Percentiles rank a stretch among this genome's conserved stretches.
Conservation (phyloP, 2,113 vertebrate genomes). For the Chiloscyllium plagiosum region DNA sequence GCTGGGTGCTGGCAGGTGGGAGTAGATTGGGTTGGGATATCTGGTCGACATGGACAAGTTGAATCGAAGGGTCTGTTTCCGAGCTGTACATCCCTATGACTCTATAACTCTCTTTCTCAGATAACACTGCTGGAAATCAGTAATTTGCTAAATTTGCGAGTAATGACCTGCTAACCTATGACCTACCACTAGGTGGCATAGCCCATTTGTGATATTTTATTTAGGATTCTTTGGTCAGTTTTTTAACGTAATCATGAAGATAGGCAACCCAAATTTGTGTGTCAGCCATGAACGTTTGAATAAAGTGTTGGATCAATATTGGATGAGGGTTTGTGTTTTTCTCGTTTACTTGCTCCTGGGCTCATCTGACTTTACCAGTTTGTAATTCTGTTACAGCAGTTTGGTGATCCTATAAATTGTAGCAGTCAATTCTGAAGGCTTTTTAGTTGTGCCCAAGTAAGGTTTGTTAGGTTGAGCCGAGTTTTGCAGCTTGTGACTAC, state of each 20-base stretch:
- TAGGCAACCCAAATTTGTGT: not conserved
- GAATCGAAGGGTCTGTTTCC: too few species aligned
- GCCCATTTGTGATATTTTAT: not conserved
- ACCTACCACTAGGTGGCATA: not conserved
- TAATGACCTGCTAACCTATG: not conserved
- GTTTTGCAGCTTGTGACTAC: not conserved
- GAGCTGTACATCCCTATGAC: too few species aligned
- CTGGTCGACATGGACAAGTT: too few species aligned
- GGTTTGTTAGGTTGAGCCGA: not conserved
- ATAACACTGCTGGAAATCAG: not conserved
- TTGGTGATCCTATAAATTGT: not conserved
- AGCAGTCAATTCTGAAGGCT: not conserved
- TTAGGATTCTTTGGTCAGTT: not conserved
- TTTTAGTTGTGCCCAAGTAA: not conserved
- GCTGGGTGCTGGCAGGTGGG: too few species aligned
- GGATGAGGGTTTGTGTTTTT: not conserved
- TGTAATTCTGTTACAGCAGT: not conserved
- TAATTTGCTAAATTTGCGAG: not conserved
- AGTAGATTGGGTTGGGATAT: too few species aligned
- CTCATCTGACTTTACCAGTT: not conserved
- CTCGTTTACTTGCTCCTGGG: not conserved
- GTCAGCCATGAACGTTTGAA: not conserved
- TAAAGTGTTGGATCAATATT: not conserved
- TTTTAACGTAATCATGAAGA: not conserved
- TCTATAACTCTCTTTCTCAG: not conserved